Conservation (phyloP, 2,888 invertebrate genomes). For the Hesperia comma region DNA sequence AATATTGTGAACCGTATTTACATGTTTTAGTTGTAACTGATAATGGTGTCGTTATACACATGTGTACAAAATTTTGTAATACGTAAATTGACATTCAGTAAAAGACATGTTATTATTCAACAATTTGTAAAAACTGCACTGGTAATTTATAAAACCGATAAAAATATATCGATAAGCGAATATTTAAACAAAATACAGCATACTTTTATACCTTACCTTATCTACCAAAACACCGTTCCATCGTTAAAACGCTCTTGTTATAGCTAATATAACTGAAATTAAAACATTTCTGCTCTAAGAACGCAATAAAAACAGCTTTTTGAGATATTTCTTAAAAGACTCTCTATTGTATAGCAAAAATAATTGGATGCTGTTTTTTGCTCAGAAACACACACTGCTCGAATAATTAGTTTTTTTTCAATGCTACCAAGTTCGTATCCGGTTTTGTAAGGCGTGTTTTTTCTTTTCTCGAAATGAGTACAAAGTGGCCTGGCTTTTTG, state of each 20-base stretch:
- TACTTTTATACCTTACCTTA: not conserved
- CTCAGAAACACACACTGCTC: slow-evolving; percentile 36
- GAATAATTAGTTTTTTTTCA: slow-evolving; percentile 37
- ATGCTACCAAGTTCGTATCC: slow-evolving; percentile 33
- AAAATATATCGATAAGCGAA: not conserved
- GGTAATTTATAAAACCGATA: not conserved
- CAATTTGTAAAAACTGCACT: not conserved
- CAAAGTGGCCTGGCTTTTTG: slow-evolving; percentile 34
- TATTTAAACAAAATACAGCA: not conserved
- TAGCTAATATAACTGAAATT: slow-evolving; percentile 28
- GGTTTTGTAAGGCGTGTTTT: slow-evolving; percentile 34
- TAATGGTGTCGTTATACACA: not conserved
- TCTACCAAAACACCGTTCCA: slow-evolving; percentile 2
- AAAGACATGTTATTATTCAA: not conserved
- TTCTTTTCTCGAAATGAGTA: slow-evolving; percentile 31
- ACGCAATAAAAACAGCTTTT: slow-evolving; percentile 29
- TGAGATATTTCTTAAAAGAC: slow-evolving; percentile 34
- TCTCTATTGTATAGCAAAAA: slow-evolving; percentile 32
- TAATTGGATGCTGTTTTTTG: slow-evolving; percentile 39
- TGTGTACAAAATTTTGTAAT: not conserved
- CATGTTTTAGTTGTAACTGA: not conserved
- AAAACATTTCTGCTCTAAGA: slow-evolving; percentile 15
- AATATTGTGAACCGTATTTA: not conserved
- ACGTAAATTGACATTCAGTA: not conserved
- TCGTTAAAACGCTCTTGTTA: slow-evolving; percentile 1